Base-by-base conservation (phyloP, 2,888 invertebrate species). In the Galerucella nymphaeae region DNA sequence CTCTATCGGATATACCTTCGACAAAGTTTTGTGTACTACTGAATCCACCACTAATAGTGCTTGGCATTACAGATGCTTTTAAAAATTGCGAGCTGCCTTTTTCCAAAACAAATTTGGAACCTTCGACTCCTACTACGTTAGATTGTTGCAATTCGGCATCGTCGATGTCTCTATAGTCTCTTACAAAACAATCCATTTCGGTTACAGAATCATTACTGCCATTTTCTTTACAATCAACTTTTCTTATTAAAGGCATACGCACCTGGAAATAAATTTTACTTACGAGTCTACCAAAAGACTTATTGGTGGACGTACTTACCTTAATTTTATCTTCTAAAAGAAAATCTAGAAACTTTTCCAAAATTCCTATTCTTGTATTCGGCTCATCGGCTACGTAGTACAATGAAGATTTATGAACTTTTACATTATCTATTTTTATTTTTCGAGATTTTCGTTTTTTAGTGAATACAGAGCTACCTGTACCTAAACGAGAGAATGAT, bases 111-210 rank as follows among this genome's bases (percentile, higher is more conserved):
- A 79, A 42, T 38, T 75, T 75, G 2, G 79, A 79, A 5, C 77
- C 77, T 1, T 73, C 45, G 2, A 74, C 75, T 18, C 57, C 41
- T 9, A 42, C 50, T 3, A 78, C 16, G 8, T 71, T 65, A 6
- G 75, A 58, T 23, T 70, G 53, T 48, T 58, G 23, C 45, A 79
- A 48, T 61, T 80, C 79, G 38, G 74, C 74, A 4, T 65, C 38
- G 4, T 72, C 67, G 11, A 78, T n/a, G 14, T 77, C 76, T 67
- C 76, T 75, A 70, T 76, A 77, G 42, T 77, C 76, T 62, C 73
- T 78, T 14, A 67, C 59, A 14, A 38, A n/a, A 9, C n/a, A 53
- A 16, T 4, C 10, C 16, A 16, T 11, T 6, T 16, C 50, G 18
- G 16, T 9, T n/a, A 16, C 6, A 5, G 50, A 53, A 2, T 53